Evolutionary conservation across 2,113 vertebrate species (phyloP), one percentile per base, ranked within the genome.

Genomic region (Hyla sarda): DNA sequence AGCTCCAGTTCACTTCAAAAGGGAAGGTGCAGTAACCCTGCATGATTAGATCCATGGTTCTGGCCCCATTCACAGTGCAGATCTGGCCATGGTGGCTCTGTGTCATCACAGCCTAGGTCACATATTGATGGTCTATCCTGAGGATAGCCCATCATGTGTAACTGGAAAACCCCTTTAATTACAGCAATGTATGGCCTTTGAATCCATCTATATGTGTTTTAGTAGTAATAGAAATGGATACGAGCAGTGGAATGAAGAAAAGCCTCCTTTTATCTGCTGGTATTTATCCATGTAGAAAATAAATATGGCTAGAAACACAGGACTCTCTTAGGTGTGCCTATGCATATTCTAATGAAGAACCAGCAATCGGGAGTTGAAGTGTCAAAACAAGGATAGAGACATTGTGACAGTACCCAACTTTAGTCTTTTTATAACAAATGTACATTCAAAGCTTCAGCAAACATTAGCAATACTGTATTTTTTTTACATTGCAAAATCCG

Each of bases 401-500:
- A 0, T 45, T 21, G 1, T 25, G 23, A 62, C 56, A 65, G 56
- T 62, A 81, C 56, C 77, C 77, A 60, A 1, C 23, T 80, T 80
- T 41, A 60, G 30, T 76, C 21, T 80, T 80, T 81, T 62, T 28
- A 47, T 81, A 81, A 14, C n/a, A 71, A 71, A 71, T 71, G 12
- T 62, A 81, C 56, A 81, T 81, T 62, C 56, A 81, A 65, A 81
- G 78, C 58, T 65, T 45, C 1, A 65, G 56, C 37, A 60, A 54
- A 60, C 77, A 25, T 41, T 47, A 84, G 52, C 75, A 79, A 85
- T 85, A 85, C 45, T 83, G 48, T 37, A 73, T 48, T 41, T 69
- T n/a, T 58, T 56, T 78, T 77, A 73, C 60, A 76, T 30, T 78
- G 41, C 67, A 67, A 52, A 65, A 50, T 91, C 45, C 88, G 89